These are phyloP conservation scores for Neostethus bicornis DNA, from an alignment of 2,797 vertebrate genomes.

Conservation along the genomic window DNA sequence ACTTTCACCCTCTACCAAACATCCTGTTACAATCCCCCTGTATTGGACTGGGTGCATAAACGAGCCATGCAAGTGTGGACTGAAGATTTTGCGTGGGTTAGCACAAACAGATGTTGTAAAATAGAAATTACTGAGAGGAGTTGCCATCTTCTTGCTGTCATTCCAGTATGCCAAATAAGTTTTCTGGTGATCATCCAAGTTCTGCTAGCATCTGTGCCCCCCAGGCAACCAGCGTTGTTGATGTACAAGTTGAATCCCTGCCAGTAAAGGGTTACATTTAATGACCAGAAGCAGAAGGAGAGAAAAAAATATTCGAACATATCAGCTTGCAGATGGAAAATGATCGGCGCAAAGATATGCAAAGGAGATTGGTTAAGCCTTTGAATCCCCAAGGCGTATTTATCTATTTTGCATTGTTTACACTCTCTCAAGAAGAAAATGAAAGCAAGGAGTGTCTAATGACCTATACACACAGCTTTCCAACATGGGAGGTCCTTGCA, in stretches of 20 bases:
- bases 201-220: slow-evolving; percentile 22
- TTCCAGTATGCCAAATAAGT: slow-evolving; percentile 25
- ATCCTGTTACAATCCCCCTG: too few species aligned
- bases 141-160: slow-evolving; percentile 28
- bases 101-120: too few species aligned
- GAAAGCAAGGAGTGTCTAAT: not conserved
- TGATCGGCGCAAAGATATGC: slow-evolving; percentile 11
- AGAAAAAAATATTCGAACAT: slow-evolving; percentile 15
- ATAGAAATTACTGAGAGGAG: slow-evolving; percentile 14
- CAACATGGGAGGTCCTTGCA: not conserved
- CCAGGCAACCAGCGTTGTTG: slow-evolving; percentile 25
- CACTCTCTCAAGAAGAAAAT: slow-evolving; percentile 5
- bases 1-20: too few species aligned
- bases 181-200: slow-evolving; percentile 29
- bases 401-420: not conserved
- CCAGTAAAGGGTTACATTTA: slow-evolving; percentile 20
- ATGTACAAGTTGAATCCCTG: slow-evolving; percentile 19
- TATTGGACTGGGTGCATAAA: too few species aligned
- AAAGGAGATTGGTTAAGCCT: not conserved
- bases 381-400: not conserved
- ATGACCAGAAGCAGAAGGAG: slow-evolving; percentile 4
- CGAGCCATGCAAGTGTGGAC: too few species aligned
- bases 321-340: slow-evolving; percentile 19
- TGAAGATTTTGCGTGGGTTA: too few species aligned
- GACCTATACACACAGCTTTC: too few species aligned